Percentiles rank a stretch among this genome's conserved stretches.
Conservation (phyloP, 2,888 invertebrate genomes). For the Arctia plantaginis region DNA sequence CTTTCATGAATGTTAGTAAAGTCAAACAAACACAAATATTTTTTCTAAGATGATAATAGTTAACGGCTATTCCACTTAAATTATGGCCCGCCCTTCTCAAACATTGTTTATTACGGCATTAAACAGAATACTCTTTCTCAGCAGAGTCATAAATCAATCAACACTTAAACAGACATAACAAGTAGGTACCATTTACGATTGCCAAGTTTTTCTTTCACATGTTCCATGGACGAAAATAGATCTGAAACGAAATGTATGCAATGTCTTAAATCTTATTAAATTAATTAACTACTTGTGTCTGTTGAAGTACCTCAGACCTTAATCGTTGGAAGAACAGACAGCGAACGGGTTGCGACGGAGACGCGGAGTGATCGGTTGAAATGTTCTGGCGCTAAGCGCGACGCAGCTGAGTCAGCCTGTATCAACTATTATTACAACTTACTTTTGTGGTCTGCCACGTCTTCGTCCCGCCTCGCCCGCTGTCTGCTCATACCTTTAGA, state of each 20-base stretch:
- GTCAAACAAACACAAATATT: no score
- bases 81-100: background rate
- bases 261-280: background rate
- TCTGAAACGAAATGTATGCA: background rate
- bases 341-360: background rate
- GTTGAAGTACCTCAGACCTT: background rate
- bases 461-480: no score
- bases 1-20: no score
- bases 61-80: background rate
- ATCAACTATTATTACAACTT: no score
- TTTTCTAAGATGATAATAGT: background rate
- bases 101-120: background rate
- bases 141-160: background rate
- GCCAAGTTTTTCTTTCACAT: slow-evolving; percentile 1
- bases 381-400: no score
- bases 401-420: no score
- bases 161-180: background rate
- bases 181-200: background rate
- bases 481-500: no score
- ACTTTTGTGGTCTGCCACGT: no score
- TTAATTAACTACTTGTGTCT: background rate
- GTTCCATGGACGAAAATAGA: background rate
- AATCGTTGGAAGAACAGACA: background rate
- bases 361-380: background rate
- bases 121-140: background rate